phyloP scores from a whole-genome alignment of 2,113 vertebrate species.

The Rhinichthys klamathensis region DNA sequence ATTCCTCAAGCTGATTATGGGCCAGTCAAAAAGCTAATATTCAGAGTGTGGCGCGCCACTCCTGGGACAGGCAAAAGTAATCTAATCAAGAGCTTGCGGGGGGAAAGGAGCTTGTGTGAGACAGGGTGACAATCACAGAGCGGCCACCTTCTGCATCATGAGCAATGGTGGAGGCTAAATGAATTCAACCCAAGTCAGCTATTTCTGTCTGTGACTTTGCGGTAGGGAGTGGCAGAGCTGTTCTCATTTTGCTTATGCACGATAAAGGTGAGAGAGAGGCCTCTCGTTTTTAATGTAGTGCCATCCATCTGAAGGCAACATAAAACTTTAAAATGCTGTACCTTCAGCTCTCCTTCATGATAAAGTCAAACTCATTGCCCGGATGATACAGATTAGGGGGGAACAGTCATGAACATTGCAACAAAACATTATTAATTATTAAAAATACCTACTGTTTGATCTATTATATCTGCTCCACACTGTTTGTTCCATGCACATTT shows the following conservation, averaged over 20 bases:
- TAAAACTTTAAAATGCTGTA: neutral
- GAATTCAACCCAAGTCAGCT: conserved; percentile 48
- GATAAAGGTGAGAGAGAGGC: neutral
- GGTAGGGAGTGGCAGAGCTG: conserved; percentile 24
- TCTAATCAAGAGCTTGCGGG: conserved; percentile 42
- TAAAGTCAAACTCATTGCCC: neutral
- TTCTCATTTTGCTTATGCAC: conserved; percentile 48
- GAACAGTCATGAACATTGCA: neutral
- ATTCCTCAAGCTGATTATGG: conserved; percentile 60
- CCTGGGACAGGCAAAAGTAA: conserved; percentile 46
- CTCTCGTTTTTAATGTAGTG: conserved; percentile 17
- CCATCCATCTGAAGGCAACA: conserved; percentile 27
- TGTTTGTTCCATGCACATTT: neutral
- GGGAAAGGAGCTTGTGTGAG: conserved; percentile 13
- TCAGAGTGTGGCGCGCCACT: conserved; percentile 35
- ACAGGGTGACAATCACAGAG: conserved; percentile 43
- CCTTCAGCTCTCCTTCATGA: no score
- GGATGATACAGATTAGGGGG: neutral
- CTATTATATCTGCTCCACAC: neutral
- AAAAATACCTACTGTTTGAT: neutral
- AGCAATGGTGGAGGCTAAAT: conserved; percentile 39
- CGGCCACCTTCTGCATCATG: conserved; percentile 32
- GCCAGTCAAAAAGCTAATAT: conserved; percentile 56
- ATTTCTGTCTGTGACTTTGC: conserved; percentile 48
- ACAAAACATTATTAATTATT: neutral